These are phyloP conservation scores for Cynocephalus volans DNA, from an alignment of 2,113 vertebrate genomes.

Conservation along the genomic window DNA sequence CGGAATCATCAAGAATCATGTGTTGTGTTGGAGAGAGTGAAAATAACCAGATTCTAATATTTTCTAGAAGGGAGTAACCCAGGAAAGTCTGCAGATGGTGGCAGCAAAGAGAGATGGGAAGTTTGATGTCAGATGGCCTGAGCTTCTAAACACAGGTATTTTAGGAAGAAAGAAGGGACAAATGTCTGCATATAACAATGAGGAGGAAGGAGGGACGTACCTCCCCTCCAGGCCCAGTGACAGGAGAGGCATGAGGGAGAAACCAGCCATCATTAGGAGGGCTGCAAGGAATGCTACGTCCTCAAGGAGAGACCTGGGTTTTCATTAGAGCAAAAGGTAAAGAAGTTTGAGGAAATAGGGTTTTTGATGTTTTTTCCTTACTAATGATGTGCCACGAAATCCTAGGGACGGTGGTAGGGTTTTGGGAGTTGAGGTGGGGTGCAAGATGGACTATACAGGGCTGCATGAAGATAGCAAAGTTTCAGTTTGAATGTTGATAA, in stretches of 20 bases:
- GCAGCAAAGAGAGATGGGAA: background rate
- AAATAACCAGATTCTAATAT: background rate
- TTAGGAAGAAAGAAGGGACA: background rate
- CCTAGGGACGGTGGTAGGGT: too few relatives aligned
- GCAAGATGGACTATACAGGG: background rate
- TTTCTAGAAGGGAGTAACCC: background rate
- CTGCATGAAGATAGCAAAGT: background rate
- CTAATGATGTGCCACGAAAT: background rate
- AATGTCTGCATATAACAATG: background rate
- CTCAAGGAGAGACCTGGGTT: background rate
- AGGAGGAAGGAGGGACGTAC: background rate
- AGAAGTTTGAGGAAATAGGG: fast-evolving
- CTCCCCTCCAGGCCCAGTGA: background rate
- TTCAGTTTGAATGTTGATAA: fast-evolving
- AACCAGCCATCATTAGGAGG: background rate
- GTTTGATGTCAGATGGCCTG: background rate
- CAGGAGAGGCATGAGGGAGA: background rate
- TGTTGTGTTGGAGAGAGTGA: background rate
- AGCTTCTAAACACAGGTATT: background rate
- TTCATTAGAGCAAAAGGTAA: background rate
- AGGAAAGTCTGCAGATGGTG: background rate
- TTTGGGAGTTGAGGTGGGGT: too few relatives aligned
- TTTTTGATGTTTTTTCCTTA: background rate
- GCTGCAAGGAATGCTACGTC: background rate
- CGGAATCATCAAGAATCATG: background rate